Evolutionary conservation across 1,140 invertebrate species (phyloP), one percentile per base, ranked within the genome.

Genomic region (Drosophila ananassae): DNA sequence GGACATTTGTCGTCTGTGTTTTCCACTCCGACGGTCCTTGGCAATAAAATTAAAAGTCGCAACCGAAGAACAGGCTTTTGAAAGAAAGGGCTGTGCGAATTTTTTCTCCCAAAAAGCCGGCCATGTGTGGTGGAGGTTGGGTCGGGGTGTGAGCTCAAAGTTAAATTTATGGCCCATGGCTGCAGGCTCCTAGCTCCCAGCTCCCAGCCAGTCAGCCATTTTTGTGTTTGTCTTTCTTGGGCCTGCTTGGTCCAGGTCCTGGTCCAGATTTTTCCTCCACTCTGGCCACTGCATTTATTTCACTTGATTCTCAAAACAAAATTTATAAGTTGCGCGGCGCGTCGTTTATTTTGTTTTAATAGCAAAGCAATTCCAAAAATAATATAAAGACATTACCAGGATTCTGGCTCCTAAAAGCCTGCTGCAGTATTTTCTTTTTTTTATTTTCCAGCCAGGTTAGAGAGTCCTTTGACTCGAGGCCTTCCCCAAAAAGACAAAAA

Each of bases 261-360:
- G 63, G 50, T 41, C 56, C 68, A 73, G 58, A 55, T 66, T 75
- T 68, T 57, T 32, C n/a, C 22, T 22, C 30, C 48, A 10, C 25
- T 5, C 12, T 41, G 37, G 63, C 44, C 56, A 60, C 39, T 77
- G 74, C 74, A 69, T 77, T 76, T 77, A 62, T 77, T 77, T 69
- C 53, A 76, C 73, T 77, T 77, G 74, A 77, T 77, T 77, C 69
- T 77, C 63, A 75, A 69, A 69, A 77, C 41, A 62, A 77, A 77
- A 77, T 77, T 77, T 77, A 77, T 77, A 77, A 77, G 74, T 77
- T 76, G 74, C 73, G 74, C 74, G 74, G 48, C 73, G 74, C 73
- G 64, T 28, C 74, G 74, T 77, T 77, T 77, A 77, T 77, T 77
- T 77, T 68, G 63, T 76, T 76, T 76, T 76, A 76, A 76, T 76